A percentile compares a stretch with the other conserved stretches of the same genome.
Evolutionary conservation across 2,113 vertebrate species (phyloP).

Genomic region (Todiramphus chloris): DNA sequence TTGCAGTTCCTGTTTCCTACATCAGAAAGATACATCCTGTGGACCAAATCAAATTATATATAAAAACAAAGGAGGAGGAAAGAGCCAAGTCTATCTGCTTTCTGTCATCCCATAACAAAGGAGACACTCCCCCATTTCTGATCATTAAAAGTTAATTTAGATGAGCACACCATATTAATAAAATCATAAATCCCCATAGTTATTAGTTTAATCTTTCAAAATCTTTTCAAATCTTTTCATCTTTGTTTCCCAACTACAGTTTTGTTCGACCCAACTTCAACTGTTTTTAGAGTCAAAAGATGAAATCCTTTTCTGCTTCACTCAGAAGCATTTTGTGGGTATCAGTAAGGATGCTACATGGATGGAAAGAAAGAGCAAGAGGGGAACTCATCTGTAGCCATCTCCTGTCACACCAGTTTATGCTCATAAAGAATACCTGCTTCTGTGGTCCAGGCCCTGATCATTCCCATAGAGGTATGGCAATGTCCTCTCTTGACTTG

Average conservation of each 20-base stretch:
- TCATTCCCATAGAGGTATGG: neutral
- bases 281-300: neutral
- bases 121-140: neutral
- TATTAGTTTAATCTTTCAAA: neutral
- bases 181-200: neutral
- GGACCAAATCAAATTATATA: constrained; percentile 5
- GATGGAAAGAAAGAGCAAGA: neutral
- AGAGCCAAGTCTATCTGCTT: neutral
- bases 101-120: neutral
- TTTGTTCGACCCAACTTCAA: neutral
- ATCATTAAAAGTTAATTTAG: neutral
- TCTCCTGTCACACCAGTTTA: neutral
- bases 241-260: neutral
- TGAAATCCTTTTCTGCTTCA: neutral
- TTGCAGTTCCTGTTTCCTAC: constrained; percentile 19
- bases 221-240: neutral
- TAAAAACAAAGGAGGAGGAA: neutral
- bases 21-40: neutral
- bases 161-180: neutral
- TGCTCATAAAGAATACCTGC: neutral
- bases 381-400: neutral
- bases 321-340: neutral
- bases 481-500: neutral
- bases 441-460: neutral
- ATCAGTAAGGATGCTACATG: neutral